These are phyloP conservation scores for Hipposideros larvatus DNA, from an alignment of 2,797 vertebrate species.

Conservation along the genomic window DNA sequence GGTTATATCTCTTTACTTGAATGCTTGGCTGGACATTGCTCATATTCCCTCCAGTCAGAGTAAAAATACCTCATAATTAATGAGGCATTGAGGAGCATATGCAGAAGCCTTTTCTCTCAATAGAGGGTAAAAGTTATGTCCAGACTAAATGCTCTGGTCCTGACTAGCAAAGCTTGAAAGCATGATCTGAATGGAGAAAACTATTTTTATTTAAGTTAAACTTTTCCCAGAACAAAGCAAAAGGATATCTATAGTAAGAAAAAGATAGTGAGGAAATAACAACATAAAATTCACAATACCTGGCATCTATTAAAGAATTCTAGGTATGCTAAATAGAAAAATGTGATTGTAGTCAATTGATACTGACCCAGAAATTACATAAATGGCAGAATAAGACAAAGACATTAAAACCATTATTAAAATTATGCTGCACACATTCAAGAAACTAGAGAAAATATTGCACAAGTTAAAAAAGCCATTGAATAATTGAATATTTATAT, in stretches of 20 bases:
- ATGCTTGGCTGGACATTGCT: background rate
- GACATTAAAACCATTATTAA: background rate
- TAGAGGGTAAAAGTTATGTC: background rate
- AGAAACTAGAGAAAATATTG: background rate
- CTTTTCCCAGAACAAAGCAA: background rate
- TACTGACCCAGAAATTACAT: background rate
- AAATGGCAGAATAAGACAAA: background rate
- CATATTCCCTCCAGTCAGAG: background rate
- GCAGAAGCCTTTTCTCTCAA: background rate
- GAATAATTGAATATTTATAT: background rate
- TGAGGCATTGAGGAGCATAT: background rate
- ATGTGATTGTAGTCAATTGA: background rate
- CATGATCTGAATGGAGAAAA: background rate
- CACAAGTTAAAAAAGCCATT: background rate
- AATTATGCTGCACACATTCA: background rate
- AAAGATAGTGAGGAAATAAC: background rate
- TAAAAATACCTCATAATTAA: background rate
- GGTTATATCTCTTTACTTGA: background rate
- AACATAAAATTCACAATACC: background rate
- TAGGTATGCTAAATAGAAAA: background rate
- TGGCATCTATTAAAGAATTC: background rate
- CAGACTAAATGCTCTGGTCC: background rate
- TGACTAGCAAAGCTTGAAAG: background rate
- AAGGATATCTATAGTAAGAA: background rate
- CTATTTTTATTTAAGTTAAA: background rate